phyloP scores from a whole-genome alignment of 2,888 invertebrate genomes.

The Junonia oenone region DNA sequence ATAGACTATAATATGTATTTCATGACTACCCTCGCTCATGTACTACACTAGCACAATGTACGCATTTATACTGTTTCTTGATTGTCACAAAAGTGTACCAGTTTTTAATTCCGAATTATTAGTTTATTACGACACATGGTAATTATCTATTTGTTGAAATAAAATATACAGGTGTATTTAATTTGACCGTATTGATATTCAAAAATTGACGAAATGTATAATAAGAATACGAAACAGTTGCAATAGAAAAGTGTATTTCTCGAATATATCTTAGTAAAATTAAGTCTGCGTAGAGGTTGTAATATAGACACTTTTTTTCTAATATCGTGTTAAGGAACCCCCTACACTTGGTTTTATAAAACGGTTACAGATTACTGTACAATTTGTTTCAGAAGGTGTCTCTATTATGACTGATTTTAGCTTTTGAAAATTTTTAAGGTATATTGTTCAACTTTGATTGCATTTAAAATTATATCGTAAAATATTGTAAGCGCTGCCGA shows the following conservation, averaged over 20 bases:
- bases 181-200: conserved; percentile 17
- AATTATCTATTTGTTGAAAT: conserved; percentile 6
- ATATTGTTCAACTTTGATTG: conserved; percentile 3
- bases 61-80: conserved; percentile 49
- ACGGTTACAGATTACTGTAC: background rate
- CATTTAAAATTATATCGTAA: conserved; percentile 44
- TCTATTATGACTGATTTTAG: conserved; percentile 9
- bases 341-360: background rate
- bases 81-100: conserved; percentile 40
- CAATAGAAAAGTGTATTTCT: conserved; percentile 16
- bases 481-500: conserved; percentile 41
- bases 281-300: conserved; percentile 15
- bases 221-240: background rate
- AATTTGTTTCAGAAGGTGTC: conserved; percentile 4
- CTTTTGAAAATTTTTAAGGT: conserved; percentile 10
- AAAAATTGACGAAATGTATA: background rate
- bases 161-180: conserved; percentile 14
- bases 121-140: conserved; percentile 10
- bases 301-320: conserved; percentile 11
- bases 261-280: conserved; percentile 11
- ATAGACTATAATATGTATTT: background rate
- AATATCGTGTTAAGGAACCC: background rate
- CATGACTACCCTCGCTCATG: background rate
- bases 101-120: conserved; percentile 25
- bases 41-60: conserved; percentile 47